Evolutionary conservation across 1,140 invertebrate genomes (phyloP), one percentile per base, ranked within the genome.

Genomic region (Idris sp.): DNA sequence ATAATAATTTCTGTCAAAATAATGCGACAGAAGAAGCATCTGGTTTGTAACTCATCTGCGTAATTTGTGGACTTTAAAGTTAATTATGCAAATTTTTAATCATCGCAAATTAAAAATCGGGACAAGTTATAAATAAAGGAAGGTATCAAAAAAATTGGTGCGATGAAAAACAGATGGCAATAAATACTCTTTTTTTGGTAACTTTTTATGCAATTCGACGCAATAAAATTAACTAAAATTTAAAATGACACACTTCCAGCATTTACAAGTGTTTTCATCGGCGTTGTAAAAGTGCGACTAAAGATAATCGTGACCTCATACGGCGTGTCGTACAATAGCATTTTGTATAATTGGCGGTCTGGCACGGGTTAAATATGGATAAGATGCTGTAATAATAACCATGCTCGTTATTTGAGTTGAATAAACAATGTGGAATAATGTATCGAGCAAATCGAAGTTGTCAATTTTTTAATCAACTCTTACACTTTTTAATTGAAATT

Each of bases 251-350:
- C 25, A 25, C 9, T n/a, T 18, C 15, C 22, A 59, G 25, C 46
- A 44, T 49, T 56, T 41, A 62, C 33, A 41, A 62, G 67, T 41
- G 28, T 71, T 71, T 71, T 71, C 56, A 48, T 61, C 26, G 40
- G 51, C 43, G 51, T 4, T 40, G 30, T 40, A 68, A 75, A 68
- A 68, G 48, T 51, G 49, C 36, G 36, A 53, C 74, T 71, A 76
- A 61, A 76, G 48, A 76, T 72, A 76, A 72, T 67, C 74, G 54
- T 76, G 74, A 76, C 56, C 48, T 71, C 61, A 64, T 61, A 72
- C n/a, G n/a, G 46, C 48, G 41, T 41, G 46, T 44, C 53, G 44
- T 65, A 51, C 61, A 72, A 65, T 77, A 69, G 61, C 59, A 54
- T 69, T 74, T 61, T 48, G 68, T 68, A 69, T 77, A 73, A 77